phyloP scores from a whole-genome alignment of 2,797 vertebrate genomes.

The Poecilia wingei region DNA sequence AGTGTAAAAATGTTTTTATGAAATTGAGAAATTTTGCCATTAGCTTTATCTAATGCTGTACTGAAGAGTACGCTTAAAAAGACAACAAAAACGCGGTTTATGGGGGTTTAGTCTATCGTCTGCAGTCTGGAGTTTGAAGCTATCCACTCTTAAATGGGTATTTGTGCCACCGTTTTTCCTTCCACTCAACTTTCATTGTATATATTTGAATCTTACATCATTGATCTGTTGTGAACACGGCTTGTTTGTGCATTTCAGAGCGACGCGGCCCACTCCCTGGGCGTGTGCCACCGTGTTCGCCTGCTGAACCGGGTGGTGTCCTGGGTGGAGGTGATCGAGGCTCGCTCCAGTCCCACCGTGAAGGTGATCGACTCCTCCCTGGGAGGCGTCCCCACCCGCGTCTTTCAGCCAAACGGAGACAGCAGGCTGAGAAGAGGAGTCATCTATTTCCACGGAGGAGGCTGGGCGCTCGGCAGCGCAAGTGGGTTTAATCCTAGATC shows the following conservation, averaged over 20 bases:
- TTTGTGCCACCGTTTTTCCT: not conserved
- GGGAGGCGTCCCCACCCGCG: conserved; percentile 85
- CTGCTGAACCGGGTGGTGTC: conserved; percentile 83
- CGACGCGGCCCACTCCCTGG: conserved; percentile 84
- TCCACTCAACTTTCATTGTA: not conserved
- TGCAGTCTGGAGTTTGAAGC: not conserved
- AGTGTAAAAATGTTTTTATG: not conserved
- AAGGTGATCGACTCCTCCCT: conserved; percentile 85
- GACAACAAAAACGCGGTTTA: not conserved
- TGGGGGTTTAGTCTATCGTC: not conserved
- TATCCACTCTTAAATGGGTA: too few species aligned
- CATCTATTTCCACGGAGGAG: conserved; percentile 93
- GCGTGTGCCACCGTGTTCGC: conserved; percentile 86
- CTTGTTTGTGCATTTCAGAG: conserved; percentile 74
- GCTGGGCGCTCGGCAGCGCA: conserved; percentile 91
- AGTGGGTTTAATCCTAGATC: conserved; percentile 79
- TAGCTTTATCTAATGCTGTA: not conserved
- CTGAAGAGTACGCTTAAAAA: not conserved
- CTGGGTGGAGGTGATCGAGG: conserved; percentile 82
- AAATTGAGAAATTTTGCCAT: not conserved
- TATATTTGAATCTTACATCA: not conserved
- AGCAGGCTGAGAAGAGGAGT: conserved; percentile 81
- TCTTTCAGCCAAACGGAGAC: conserved; percentile 83
- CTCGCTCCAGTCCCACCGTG: conserved; percentile 77
- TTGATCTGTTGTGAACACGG: not conserved